Evolutionary conservation across 2,797 vertebrate genomes (phyloP).

Genomic region (Aldrovandia affinis): DNA sequence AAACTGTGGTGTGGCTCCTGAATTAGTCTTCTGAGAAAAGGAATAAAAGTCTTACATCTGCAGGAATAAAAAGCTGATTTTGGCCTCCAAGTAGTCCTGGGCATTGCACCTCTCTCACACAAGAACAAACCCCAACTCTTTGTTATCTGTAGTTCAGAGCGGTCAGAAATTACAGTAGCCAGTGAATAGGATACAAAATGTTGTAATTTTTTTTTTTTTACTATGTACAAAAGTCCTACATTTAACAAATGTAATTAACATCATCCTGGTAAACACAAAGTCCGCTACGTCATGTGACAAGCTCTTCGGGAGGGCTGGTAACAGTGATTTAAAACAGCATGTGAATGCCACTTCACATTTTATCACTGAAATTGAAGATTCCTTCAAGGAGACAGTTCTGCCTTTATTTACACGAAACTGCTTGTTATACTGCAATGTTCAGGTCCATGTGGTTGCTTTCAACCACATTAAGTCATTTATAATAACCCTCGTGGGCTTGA

Average conservation of each 20-base stretch:
- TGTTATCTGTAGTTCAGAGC: conserved; percentile 43
- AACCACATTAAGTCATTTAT: conserved; percentile 50
- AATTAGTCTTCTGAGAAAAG: conserved; percentile 39
- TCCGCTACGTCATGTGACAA: conserved; percentile 39
- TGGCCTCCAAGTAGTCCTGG: conserved; percentile 54
- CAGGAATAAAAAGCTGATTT: conserved; percentile 49
- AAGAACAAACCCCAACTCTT: conserved; percentile 38
- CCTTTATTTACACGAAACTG: conserved; percentile 60
- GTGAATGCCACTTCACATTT: conserved; percentile 56
- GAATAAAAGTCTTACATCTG: conserved; percentile 38
- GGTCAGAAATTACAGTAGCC: conserved; percentile 58
- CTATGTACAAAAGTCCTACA: conserved; percentile 61
- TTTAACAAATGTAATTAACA: conserved; percentile 59
- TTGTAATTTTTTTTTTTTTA: conserved; percentile 45
- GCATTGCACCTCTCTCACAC: conserved; percentile 43
- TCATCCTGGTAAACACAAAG: conserved; percentile 50
- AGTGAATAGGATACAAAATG: conserved; percentile 59
- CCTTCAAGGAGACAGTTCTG: conserved; percentile 52
- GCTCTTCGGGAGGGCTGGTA: conserved; percentile 38
- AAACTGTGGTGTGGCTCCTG: conserved; percentile 43
- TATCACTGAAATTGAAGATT: conserved; percentile 45
- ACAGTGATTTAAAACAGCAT: conserved; percentile 43
- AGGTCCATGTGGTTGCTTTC: conserved; percentile 46
- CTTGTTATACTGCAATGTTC: conserved; percentile 48
- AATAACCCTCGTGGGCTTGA: conserved; percentile 51